Percentiles rank a stretch among this genome's conserved stretches.
Evolutionary conservation across 2,797 vertebrate genomes (phyloP).

Genomic region (Mionectes olivaceus): DNA sequence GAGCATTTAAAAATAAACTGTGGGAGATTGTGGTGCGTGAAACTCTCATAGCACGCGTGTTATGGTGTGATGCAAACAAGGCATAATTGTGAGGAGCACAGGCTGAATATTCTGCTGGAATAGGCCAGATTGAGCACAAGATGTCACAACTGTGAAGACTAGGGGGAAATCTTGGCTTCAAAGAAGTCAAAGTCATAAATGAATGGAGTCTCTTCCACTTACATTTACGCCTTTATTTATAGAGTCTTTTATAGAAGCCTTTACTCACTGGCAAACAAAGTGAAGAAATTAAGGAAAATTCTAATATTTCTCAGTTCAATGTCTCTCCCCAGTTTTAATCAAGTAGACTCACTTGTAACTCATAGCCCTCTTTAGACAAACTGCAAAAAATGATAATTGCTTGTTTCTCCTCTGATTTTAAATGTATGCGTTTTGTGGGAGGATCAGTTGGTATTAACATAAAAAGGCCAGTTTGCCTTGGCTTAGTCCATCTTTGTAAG

Average conservation of each 20-base stretch:
- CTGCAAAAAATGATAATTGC: neutral
- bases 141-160: slow-evolving; percentile 42
- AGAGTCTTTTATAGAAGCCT: neutral
- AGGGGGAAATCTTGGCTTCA: slow-evolving; percentile 13
- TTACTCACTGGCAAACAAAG: neutral
- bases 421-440: neutral
- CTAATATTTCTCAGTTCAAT: neutral
- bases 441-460: neutral
- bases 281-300: neutral
- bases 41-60: neutral
- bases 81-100: neutral
- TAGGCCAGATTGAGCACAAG: neutral
- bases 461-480: slow-evolving; percentile 13
- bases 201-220: neutral
- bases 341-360: neutral
- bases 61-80: slow-evolving; percentile 41
- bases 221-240: neutral
- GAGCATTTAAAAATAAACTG: neutral
- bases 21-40: neutral
- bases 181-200: neutral
- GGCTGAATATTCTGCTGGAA: slow-evolving; percentile 9
- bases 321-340: neutral
- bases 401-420: neutral
- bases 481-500: neutral
- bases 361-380: neutral